Conservation (phyloP, 2,113 vertebrate species). For the Varanus komodoensis region DNA sequence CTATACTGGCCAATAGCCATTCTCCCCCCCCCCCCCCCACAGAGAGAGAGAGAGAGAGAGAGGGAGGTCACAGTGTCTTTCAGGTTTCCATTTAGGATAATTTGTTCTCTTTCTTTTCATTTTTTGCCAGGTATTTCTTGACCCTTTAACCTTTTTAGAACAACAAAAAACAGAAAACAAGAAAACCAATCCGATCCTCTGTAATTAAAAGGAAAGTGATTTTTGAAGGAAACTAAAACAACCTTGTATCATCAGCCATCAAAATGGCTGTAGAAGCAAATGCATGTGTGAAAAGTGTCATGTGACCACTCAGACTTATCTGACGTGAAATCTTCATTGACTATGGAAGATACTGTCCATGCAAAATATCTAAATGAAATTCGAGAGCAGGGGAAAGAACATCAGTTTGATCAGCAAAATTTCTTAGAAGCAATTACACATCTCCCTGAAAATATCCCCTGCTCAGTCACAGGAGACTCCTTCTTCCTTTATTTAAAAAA, state of each 20-base stretch:
- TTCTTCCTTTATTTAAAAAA: constrained; percentile 59
- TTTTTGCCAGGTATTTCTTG: neutral
- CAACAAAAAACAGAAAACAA: too few species aligned
- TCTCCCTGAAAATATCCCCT: too few species aligned
- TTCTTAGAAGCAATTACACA: constrained; percentile 26
- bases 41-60: too few species aligned
- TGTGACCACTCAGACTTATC: neutral
- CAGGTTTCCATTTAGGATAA: neutral
- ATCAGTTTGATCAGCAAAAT: neutral
- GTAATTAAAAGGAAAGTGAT: neutral
- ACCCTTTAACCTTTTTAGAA: neutral
- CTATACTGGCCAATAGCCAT: too few species aligned
- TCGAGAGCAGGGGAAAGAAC: neutral
- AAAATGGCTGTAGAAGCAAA: neutral
- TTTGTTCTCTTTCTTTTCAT: neutral
- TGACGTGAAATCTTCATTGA: neutral
- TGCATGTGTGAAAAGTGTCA: neutral
- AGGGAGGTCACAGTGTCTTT: neutral
- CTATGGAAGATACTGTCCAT: neutral
- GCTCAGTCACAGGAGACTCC: neutral
- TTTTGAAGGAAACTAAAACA: neutral
- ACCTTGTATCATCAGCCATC: neutral
- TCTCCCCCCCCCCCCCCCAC: too few species aligned
- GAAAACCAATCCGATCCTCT: too few species aligned
- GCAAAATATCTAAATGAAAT: neutral